Evolutionary conservation across 2,797 vertebrate genomes (phyloP).

Genomic region (Oophaga sylvatica): DNA sequence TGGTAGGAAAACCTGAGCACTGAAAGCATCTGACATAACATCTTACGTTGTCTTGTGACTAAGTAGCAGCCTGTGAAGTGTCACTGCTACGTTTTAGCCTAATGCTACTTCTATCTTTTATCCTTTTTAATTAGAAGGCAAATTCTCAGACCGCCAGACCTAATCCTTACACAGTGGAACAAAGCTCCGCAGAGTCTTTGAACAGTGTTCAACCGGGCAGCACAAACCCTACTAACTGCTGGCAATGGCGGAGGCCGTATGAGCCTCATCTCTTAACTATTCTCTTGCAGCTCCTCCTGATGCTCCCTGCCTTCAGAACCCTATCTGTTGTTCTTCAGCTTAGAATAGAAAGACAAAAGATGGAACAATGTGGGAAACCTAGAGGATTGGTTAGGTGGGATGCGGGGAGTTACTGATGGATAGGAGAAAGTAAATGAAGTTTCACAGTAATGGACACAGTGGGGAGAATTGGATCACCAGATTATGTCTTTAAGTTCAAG

Average conservation of each 20-base stretch:
- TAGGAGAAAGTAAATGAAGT: constrained; percentile 76
- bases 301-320: constrained; percentile 81
- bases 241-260: constrained; percentile 81
- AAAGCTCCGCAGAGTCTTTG: constrained; percentile 99
- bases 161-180: constrained; percentile 99
- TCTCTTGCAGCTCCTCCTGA: constrained; percentile 79
- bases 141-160: constrained; percentile 99
- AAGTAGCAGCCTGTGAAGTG: constrained; percentile 83
- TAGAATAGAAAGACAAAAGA: constrained; percentile 82
- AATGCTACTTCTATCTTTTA: constrained; percentile 97
- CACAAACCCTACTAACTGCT: constrained; percentile 82
- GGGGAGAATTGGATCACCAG: constrained; percentile 83
- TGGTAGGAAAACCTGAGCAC: constrained; percentile 69
- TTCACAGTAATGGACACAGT: constrained; percentile 82
- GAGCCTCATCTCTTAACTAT: constrained; percentile 82
- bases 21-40: constrained; percentile 78
- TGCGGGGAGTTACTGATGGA: constrained; percentile 74
- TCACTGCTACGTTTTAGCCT: constrained; percentile 91
- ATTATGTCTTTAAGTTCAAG: constrained; percentile 83
- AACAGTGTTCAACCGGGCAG: constrained; percentile 88
- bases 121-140: constrained; percentile 99
- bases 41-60: constrained; percentile 84
- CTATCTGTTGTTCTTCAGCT: constrained; percentile 84
- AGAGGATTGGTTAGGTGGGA: constrained; percentile 82
- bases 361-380: constrained; percentile 81